phyloP scores from a whole-genome alignment of 2,113 vertebrate species.

The Rostratula benghalensis region DNA sequence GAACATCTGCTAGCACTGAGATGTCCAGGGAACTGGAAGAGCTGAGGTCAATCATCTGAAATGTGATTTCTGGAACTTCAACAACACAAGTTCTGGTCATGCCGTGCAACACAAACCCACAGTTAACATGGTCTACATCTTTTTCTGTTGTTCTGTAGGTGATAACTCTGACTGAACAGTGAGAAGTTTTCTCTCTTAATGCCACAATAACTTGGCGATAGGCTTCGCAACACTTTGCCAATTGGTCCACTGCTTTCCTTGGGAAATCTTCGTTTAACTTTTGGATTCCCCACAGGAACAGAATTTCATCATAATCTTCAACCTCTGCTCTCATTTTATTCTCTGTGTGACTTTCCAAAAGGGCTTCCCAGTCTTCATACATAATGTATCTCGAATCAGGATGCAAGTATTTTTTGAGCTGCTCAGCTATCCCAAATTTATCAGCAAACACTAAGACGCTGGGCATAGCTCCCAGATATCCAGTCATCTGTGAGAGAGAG shows the following conservation, averaged over 20 bases:
- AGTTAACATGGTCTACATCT: conserved; percentile 77
- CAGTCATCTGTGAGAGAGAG: neutral
- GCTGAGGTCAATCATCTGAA: conserved; percentile 84
- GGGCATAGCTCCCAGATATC: conserved; percentile 21
- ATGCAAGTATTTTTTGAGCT: conserved; percentile 75
- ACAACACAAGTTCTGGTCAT: conserved; percentile 81
- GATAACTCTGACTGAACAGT: conserved; percentile 72
- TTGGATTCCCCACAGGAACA: conserved; percentile 83
- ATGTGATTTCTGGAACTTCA: conserved; percentile 78
- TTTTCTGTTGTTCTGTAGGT: conserved; percentile 80
- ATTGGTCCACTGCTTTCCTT: conserved; percentile 53
- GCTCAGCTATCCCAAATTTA: conserved; percentile 74
- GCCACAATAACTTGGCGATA: conserved; percentile 79
- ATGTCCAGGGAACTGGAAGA: conserved; percentile 79
- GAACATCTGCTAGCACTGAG: conserved; percentile 71
- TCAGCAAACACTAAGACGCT: conserved; percentile 85
- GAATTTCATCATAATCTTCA: conserved; percentile 66
- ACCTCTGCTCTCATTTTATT: conserved; percentile 47
- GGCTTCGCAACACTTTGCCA: conserved; percentile 80
- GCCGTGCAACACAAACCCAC: conserved; percentile 82
- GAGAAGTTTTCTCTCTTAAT: conserved; percentile 61
- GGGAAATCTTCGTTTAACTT: conserved; percentile 73
- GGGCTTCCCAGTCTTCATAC: conserved; percentile 61
- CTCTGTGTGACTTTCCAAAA: neutral
- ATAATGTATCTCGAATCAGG: conserved; percentile 67